Evolutionary conservation across 2,888 invertebrate genomes (phyloP).

Genomic region (Cheilosia variabilis): DNA sequence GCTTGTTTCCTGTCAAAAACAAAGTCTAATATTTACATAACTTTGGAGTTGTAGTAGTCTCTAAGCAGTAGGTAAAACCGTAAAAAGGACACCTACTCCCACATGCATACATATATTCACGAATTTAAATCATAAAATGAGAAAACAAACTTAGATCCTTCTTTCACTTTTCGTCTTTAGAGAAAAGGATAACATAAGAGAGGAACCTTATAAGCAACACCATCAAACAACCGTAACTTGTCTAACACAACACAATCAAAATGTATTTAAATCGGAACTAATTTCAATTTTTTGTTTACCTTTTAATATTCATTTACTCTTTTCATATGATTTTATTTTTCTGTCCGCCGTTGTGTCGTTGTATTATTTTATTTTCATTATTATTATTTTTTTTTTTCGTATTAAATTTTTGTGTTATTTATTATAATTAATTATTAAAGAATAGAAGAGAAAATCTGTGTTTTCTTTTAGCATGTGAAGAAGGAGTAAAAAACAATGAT

Average conservation of each 20-base stretch:
- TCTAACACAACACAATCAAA: constrained; percentile 56
- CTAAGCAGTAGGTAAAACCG: constrained; percentile 17
- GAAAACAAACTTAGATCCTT: constrained; percentile 55
- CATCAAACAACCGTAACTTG: not conserved
- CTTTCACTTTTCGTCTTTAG: constrained; percentile 73
- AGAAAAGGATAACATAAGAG: constrained; percentile 74
- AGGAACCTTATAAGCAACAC: constrained; percentile 53
- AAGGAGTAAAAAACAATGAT: constrained; percentile 41
- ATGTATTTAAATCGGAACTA: constrained; percentile 52
- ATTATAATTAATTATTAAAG: constrained; percentile 69
- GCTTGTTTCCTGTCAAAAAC: constrained; percentile 58
- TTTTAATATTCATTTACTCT: constrained; percentile 48
- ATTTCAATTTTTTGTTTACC: constrained; percentile 34
- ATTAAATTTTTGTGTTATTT: constrained; percentile 72
- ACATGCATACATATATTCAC: constrained; percentile 50
- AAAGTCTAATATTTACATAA: constrained; percentile 15
- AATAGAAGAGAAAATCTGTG: constrained; percentile 38
- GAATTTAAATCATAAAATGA: constrained; percentile 74
- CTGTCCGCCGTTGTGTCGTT: constrained; percentile 73
- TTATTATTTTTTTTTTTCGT: constrained; percentile 11
- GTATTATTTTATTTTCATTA: constrained; percentile 59
- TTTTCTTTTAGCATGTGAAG: constrained; percentile 62
- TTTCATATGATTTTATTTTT: constrained; percentile 7
- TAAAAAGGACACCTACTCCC: constrained; percentile 33
- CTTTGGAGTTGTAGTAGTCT: constrained; percentile 63